phyloP scores from a whole-genome alignment of 2,113 vertebrate genomes.

The Dipodomys ordii region DNA sequence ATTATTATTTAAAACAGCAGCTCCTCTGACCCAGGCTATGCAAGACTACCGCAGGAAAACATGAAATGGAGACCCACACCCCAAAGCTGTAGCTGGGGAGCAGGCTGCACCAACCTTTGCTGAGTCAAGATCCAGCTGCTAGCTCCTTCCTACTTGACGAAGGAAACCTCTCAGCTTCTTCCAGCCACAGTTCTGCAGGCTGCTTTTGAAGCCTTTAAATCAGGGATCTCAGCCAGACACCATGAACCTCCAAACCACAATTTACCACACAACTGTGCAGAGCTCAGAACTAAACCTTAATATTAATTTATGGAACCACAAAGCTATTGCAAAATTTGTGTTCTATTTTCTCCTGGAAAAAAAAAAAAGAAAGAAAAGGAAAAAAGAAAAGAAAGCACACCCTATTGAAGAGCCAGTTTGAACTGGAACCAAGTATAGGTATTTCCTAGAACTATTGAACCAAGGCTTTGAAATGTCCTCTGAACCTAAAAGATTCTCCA shows the following conservation, averaged over 20 bases:
- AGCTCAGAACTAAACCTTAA: conserved; percentile 59
- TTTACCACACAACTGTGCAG: conserved; percentile 45
- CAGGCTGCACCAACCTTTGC: not conserved
- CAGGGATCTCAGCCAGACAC: conserved; percentile 52
- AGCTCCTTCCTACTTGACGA: not conserved
- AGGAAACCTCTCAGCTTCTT: not conserved
- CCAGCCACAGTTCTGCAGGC: not conserved
- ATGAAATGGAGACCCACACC: not conserved
- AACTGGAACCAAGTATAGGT: conserved; percentile 9
- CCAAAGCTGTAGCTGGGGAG: not conserved
- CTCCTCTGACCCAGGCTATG: conserved; percentile 38
- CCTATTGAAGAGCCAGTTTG: not conserved
- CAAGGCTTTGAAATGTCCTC: not conserved
- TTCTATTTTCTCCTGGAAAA: conserved; percentile 64
- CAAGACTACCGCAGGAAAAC: not conserved
- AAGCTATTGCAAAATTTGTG: conserved; percentile 35
- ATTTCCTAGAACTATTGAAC: conserved; percentile 21
- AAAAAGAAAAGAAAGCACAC: not conserved
- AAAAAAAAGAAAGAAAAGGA: not conserved
- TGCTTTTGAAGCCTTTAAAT: conserved; percentile 11
- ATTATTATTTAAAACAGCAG: conserved; percentile 68
- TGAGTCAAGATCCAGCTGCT: conserved; percentile 8
- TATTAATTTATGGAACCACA: conserved; percentile 77
- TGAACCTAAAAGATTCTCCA: not conserved
- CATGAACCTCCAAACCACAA: conserved; percentile 58